These are phyloP conservation scores for Polyommatus iphigenia DNA, from an alignment of 2,888 invertebrate genomes.

Conservation along the genomic window DNA sequence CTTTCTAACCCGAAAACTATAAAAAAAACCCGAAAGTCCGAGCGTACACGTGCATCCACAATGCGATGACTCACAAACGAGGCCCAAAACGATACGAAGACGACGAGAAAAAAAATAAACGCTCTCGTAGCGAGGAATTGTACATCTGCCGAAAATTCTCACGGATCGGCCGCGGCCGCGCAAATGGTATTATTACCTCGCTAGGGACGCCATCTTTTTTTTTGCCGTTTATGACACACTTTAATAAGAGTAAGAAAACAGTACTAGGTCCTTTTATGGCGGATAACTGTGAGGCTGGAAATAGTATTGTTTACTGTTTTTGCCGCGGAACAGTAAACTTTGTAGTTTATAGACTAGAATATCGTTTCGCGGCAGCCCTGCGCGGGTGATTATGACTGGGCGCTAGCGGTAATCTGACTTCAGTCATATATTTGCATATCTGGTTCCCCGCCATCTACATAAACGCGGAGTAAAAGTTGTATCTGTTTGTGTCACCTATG, in stretches of 20 bases:
- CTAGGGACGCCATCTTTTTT: slow-evolving; percentile 16
- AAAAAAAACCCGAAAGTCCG: slow-evolving; percentile 66
- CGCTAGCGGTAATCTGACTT: slow-evolving; percentile 69
- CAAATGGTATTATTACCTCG: slow-evolving; percentile 72
- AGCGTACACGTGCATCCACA: slow-evolving; percentile 76
- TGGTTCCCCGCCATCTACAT: slow-evolving; percentile 50
- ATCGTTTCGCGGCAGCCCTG: slow-evolving; percentile 48
- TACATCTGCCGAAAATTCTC: slow-evolving; percentile 81
- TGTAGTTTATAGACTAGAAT: not conserved
- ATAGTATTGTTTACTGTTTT: slow-evolving; percentile 22
- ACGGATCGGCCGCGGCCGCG: slow-evolving; percentile 63
- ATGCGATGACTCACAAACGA: slow-evolving; percentile 73
- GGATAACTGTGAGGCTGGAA: slow-evolving; percentile 12
- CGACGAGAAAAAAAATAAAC: slow-evolving; percentile 70
- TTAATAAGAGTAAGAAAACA: slow-evolving; percentile 17
- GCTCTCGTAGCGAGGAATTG: slow-evolving; percentile 75
- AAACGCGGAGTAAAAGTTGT: slow-evolving; percentile 42
- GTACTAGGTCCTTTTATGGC: slow-evolving; percentile 7
- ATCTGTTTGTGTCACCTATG: slow-evolving; percentile 42
- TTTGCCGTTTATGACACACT: slow-evolving; percentile 17
- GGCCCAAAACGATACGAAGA: slow-evolving; percentile 60
- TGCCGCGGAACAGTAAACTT: slow-evolving; percentile 16
- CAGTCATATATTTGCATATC: slow-evolving; percentile 72
- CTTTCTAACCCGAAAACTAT: slow-evolving; percentile 63
- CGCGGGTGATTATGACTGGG: slow-evolving; percentile 67